A percentile compares a stretch with the other conserved stretches of the same genome.
These are phyloP conservation scores for Tuberolachnus salignus DNA, from an alignment of 2,888 invertebrate genomes.

Conservation along the genomic window DNA sequence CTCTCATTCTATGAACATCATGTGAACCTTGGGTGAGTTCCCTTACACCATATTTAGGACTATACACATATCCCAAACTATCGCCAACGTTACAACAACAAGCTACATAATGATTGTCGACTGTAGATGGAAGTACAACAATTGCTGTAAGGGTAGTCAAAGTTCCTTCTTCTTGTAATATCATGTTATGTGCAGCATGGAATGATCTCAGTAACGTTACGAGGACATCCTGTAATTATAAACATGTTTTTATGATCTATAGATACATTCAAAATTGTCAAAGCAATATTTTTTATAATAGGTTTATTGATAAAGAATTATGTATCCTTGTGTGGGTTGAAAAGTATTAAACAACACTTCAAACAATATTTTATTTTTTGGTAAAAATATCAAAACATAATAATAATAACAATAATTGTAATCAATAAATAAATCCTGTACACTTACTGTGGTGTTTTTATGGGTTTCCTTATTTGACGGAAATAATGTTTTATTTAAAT, in stretches of 20 bases:
- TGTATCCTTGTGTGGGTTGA: no score
- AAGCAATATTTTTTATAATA: no score
- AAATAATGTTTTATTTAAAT: constrained; percentile 76
- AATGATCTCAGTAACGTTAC: constrained; percentile 78
- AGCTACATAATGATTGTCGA: constrained; percentile 69
- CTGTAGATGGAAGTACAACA: constrained; percentile 70
- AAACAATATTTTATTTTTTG: no score
- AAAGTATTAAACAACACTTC: no score
- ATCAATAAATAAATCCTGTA: background rate
- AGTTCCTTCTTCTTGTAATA: constrained; percentile 80
- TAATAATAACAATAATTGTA: background rate
- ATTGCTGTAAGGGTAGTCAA: constrained; percentile 85
- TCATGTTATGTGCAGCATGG: constrained; percentile 83
- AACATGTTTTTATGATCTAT: constrained; percentile 6
- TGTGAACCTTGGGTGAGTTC: constrained; percentile 85
- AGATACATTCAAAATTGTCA: no score
- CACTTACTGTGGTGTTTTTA: constrained; percentile 63
- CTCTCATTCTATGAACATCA: constrained; percentile 80
- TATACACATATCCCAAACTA: constrained; percentile 85
- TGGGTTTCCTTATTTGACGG: constrained; percentile 58
- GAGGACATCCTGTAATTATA: constrained; percentile 71
- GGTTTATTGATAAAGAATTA: no score
- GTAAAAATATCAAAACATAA: background rate
- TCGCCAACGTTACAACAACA: constrained; percentile 91
- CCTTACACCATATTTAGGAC: constrained; percentile 76